Evolutionary conservation across 2,113 vertebrate genomes (phyloP).

Genomic region (Melanostigma gelatinosum): DNA sequence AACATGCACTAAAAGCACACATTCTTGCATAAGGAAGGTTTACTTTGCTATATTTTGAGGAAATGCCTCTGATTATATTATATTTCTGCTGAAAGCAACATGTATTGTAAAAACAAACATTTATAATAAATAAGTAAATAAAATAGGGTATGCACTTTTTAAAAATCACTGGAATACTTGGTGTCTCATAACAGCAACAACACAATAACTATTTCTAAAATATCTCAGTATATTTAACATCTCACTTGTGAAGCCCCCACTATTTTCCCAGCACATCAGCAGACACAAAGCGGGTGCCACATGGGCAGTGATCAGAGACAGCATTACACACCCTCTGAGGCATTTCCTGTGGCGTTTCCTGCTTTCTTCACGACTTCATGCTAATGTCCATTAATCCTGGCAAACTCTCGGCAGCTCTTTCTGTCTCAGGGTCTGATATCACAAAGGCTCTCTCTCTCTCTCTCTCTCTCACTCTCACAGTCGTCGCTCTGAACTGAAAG

Average conservation of each 20-base stretch:
- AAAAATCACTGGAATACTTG: background rate
- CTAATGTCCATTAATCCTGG: constrained; percentile 76
- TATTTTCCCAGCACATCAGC: constrained; percentile 65
- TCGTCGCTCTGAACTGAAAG: constrained; percentile 26
- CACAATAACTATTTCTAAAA: constrained; percentile 5
- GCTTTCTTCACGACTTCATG: constrained; percentile 68
- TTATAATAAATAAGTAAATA: background rate
- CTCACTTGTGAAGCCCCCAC: background rate
- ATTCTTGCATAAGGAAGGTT: background rate
- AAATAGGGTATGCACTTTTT: background rate
- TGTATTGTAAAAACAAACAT: background rate
- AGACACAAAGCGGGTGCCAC: constrained; percentile 56
- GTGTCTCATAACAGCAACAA: background rate
- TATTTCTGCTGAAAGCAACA: background rate
- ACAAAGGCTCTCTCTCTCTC: constrained; percentile 64
- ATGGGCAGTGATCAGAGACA: constrained; percentile 73
- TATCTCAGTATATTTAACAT: constrained; percentile 32
- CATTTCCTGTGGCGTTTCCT: constrained; percentile 81
- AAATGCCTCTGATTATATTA: background rate
- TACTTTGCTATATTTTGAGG: background rate
- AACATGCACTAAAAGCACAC: background rate
- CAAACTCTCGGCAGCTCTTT: constrained; percentile 58
- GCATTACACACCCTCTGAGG: constrained; percentile 80
- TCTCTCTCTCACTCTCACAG: constrained; percentile 31
- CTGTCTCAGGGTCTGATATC: constrained; percentile 61